These are phyloP conservation scores for Ochropleura leucogaster DNA, from an alignment of 2,888 invertebrate genomes.

Conservation along the genomic window DNA sequence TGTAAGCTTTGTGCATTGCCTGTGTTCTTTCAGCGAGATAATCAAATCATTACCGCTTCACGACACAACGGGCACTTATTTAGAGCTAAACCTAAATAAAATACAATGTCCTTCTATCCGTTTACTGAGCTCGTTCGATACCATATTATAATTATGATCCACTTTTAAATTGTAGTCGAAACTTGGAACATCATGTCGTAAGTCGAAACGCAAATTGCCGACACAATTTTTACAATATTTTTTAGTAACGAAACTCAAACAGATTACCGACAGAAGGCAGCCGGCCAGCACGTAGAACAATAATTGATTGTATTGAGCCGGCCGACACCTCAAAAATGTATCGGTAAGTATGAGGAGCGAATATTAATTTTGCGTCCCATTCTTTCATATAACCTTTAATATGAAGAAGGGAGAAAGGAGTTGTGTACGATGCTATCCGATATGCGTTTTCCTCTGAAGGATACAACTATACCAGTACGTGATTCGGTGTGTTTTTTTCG, in stretches of 20 bases:
- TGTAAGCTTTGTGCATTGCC: constrained; percentile 77
- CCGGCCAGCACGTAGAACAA: constrained; percentile 86
- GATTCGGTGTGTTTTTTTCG: constrained; percentile 89
- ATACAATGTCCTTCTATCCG: constrained; percentile 61
- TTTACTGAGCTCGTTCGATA: constrained; percentile 65
- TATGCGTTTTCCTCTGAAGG: constrained; percentile 90
- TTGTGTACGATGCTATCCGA: constrained; percentile 83
- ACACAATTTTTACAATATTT: constrained; percentile 79
- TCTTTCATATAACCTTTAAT: constrained; percentile 61
- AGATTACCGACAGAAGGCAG: constrained; percentile 85
- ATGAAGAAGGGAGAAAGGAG: constrained; percentile 76
- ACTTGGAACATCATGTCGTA: constrained; percentile 67
- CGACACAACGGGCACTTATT: constrained; percentile 79
- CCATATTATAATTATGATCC: constrained; percentile 77
- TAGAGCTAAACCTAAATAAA: constrained; percentile 74
- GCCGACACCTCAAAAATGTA: constrained; percentile 87
- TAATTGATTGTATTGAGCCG: constrained; percentile 89
- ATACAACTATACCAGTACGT: constrained; percentile 88
- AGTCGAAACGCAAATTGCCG: constrained; percentile 76
- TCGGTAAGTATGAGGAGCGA: constrained; percentile 75
- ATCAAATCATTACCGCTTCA: constrained; percentile 85
- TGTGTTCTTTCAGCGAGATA: constrained; percentile 83
- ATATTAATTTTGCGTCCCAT: constrained; percentile 81
- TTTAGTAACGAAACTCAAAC: constrained; percentile 78
- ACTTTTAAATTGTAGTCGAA: constrained; percentile 62